phyloP scores from a whole-genome alignment of 2,888 invertebrate species.

The Drosophila merina region DNA sequence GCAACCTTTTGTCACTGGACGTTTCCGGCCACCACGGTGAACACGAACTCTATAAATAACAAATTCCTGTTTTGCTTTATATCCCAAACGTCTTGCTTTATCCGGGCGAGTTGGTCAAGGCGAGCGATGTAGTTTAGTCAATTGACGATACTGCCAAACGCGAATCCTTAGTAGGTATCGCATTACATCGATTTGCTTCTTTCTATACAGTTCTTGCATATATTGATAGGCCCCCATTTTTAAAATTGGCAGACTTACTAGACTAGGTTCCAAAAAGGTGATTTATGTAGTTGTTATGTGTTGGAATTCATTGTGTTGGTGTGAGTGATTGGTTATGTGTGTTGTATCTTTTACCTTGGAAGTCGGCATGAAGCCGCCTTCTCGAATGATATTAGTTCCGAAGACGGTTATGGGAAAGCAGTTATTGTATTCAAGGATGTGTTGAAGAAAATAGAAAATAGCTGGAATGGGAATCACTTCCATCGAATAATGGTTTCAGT shows the following conservation, averaged over 20 bases:
- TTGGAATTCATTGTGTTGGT: no score
- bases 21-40: slow-evolving; percentile 99
- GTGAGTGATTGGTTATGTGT: no score
- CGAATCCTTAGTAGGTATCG: slow-evolving; percentile 97
- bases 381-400: no score
- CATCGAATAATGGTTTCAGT: no score
- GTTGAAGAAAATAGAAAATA: no score
- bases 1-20: slow-evolving; percentile 98
- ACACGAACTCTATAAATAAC: slow-evolving; percentile 99
- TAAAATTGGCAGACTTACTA: slow-evolving; percentile 87
- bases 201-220: slow-evolving; percentile 99
- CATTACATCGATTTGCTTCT: slow-evolving; percentile 99
- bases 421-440: no score
- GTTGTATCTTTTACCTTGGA: no score
- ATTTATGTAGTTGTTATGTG: no score
- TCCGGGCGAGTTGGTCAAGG: slow-evolving; percentile 98
- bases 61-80: slow-evolving; percentile 98
- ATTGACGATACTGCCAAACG: slow-evolving; percentile 99
- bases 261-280: no score
- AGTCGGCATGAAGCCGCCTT: no score
- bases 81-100: slow-evolving; percentile 98
- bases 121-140: slow-evolving; percentile 97
- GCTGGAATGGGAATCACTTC: no score
- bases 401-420: no score
- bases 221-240: slow-evolving; percentile 99